Conservation (phyloP, 2,113 vertebrate species). For the Neolamprologus ventralis region DNA sequence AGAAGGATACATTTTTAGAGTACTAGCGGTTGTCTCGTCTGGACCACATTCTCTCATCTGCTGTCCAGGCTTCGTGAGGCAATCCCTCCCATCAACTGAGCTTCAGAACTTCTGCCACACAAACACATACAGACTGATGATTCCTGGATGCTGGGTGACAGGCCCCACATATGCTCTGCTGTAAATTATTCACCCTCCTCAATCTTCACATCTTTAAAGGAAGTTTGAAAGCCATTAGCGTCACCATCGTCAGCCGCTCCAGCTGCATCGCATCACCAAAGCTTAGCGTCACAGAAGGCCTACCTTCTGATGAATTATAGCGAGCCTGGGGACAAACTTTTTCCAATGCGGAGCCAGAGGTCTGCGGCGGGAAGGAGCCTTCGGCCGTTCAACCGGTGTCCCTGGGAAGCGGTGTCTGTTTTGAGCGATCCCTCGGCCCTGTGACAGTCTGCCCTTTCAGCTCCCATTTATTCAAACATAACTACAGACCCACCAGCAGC, state of each 20-base stretch:
- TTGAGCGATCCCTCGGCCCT: slow-evolving; percentile 4
- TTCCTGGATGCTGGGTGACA: slow-evolving; percentile 34
- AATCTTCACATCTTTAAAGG: slow-evolving; percentile 50
- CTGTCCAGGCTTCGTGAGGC: background rate
- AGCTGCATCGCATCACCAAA: slow-evolving; percentile 50
- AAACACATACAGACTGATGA: slow-evolving; percentile 21
- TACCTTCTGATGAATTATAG: background rate
- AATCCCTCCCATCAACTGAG: background rate
- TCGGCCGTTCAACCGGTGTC: slow-evolving; percentile 11
- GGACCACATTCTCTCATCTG: background rate
- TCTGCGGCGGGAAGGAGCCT: background rate
- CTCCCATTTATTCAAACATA: slow-evolving; percentile 14
- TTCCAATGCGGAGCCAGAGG: background rate
- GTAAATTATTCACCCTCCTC: slow-evolving; percentile 64
- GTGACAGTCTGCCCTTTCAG: slow-evolving; percentile 21
- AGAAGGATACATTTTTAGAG: background rate
- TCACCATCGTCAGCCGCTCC: slow-evolving; percentile 9
- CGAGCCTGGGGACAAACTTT: slow-evolving; percentile 14
- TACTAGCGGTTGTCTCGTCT: background rate
- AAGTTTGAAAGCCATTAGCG: slow-evolving; percentile 61
- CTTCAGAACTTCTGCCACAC: slow-evolving; percentile 15
- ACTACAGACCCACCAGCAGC: slow-evolving; percentile 14
- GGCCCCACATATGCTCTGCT: slow-evolving; percentile 37
- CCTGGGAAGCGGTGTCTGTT: background rate
- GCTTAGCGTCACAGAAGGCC: slow-evolving; percentile 31